Conservation (phyloP, 2,113 vertebrate species). For the Nothocercus julius region DNA sequence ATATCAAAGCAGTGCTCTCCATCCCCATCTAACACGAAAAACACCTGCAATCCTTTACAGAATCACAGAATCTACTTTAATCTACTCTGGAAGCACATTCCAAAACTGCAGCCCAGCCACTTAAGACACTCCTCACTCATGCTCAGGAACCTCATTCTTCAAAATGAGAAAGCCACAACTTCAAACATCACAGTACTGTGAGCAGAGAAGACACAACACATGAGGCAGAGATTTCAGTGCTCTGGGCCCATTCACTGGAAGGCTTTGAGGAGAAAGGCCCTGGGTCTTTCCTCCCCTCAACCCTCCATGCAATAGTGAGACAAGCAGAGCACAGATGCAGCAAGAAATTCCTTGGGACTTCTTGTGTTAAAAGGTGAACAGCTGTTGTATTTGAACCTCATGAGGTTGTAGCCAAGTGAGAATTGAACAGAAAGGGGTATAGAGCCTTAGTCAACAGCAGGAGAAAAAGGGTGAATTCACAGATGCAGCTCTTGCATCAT, state of each 20-base stretch:
- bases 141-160: neutral
- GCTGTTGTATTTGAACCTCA: neutral
- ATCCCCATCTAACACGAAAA: neutral
- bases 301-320: neutral
- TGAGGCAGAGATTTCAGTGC: neutral
- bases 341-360: neutral
- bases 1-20: neutral
- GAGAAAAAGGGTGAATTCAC: constrained; percentile 25
- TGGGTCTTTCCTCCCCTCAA: neutral
- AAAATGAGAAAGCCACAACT: neutral
- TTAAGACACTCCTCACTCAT: neutral
- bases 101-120: neutral
- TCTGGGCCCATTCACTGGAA: neutral
- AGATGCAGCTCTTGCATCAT: constrained; percentile 40
- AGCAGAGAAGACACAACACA: fast-evolving
- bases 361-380: constrained; percentile 22
- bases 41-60: neutral
- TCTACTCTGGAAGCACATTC: neutral
- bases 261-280: neutral
- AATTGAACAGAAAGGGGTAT: constrained; percentile 5
- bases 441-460: neutral
- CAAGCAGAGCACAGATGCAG: neutral
- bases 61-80: neutral
- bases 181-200: neutral
- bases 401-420: neutral